A percentile compares a stretch with the other conserved stretches of the same genome.
phyloP scores from a whole-genome alignment of 2,113 vertebrate genomes.

The Microtus pennsylvanicus region DNA sequence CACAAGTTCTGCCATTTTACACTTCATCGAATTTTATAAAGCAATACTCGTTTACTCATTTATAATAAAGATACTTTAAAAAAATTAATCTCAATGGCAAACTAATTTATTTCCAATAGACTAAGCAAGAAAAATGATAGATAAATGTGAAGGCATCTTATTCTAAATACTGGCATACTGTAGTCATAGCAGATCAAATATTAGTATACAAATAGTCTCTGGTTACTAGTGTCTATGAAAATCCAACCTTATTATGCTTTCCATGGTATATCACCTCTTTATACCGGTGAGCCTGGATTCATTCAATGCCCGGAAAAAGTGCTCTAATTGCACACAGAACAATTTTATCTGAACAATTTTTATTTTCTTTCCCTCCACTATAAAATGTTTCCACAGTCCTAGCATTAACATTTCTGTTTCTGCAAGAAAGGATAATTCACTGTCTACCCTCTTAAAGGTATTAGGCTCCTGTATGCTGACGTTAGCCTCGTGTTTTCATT shows the following conservation, averaged over 20 bases:
- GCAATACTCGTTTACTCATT: background rate
- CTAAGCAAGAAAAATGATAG: background rate
- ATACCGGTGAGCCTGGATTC: background rate
- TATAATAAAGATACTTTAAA: background rate
- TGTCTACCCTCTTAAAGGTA: conserved; percentile 87
- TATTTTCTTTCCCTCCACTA: conserved; percentile 87
- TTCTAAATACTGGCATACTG: background rate
- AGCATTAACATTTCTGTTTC: conserved; percentile 86
- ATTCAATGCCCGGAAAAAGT: background rate
- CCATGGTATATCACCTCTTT: background rate
- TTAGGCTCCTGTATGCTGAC: conserved; percentile 87
- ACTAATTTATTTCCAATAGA: background rate
- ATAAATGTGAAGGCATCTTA: background rate
- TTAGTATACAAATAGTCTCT: background rate
- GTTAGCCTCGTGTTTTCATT: conserved; percentile 78
- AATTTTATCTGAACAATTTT: conserved; percentile 69
- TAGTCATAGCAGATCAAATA: background rate
- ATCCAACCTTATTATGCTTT: background rate
- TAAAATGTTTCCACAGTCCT: conserved; percentile 81
- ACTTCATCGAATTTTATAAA: background rate
- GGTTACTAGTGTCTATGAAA: background rate
- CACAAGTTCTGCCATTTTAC: background rate
- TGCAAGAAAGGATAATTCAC: conserved; percentile 88
- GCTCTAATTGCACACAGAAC: conserved; percentile 76
- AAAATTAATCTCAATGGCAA: background rate